These are phyloP conservation scores for Polydrusus tereticollis DNA, from an alignment of 2,888 invertebrate genomes.

Conservation along the genomic window DNA sequence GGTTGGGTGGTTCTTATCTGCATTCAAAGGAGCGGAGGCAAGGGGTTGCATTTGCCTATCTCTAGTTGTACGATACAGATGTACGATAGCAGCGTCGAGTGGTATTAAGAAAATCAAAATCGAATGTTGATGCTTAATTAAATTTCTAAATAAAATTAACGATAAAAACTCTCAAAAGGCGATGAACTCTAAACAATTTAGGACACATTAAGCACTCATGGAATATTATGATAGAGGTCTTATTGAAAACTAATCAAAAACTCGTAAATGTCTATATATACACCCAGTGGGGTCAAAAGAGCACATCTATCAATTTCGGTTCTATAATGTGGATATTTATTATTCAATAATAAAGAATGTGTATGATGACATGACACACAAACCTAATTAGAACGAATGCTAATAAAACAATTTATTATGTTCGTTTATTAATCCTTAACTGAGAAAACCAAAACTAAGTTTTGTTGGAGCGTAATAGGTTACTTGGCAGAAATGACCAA, in stretches of 20 bases:
- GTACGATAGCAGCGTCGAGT: no score
- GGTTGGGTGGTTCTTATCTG: no score
- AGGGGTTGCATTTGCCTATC: no score
- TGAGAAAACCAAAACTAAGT: no score
- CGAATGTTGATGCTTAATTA: background rate
- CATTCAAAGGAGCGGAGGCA: no score
- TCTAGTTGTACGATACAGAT: no score
- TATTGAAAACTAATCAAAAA: constrained; percentile 25
- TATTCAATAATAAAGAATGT: background rate
- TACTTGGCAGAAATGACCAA: no score
- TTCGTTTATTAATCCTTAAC: no score
- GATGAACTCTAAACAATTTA: constrained; percentile 6
- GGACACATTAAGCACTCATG: background rate
- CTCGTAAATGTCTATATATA: constrained; percentile 15
- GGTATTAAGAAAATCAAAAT: no score
- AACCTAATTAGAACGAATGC: background rate
- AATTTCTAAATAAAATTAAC: background rate
- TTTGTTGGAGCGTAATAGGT: no score
- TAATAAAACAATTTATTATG: background rate
- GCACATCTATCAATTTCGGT: constrained; percentile 19
- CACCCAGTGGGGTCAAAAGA: constrained; percentile 12
- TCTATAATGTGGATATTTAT: background rate
- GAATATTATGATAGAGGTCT: background rate
- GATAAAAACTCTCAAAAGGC: background rate
- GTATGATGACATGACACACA: background rate